phyloP scores from a whole-genome alignment of 2,888 invertebrate genomes.

The Acleris sparsana region DNA sequence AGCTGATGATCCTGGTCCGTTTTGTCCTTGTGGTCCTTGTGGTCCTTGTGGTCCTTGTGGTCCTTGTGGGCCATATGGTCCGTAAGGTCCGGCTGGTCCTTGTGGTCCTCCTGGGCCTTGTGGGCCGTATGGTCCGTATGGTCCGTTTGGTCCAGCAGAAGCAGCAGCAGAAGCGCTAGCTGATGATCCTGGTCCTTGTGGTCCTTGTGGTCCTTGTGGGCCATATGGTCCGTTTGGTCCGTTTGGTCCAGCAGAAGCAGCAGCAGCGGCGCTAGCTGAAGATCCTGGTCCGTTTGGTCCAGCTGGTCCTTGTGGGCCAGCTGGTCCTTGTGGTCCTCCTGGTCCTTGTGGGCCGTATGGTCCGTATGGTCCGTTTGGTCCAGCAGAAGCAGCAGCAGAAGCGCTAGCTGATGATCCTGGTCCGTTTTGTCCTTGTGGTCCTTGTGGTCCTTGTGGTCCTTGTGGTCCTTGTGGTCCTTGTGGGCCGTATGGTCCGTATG shows the following conservation, averaged over 20 bases:
- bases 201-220: not conserved
- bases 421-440: not conserved
- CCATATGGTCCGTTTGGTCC: conserved; percentile 23
- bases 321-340: conserved; percentile 8
- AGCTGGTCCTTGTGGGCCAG: conserved; percentile 24
- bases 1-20: conserved; percentile 20
- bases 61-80: conserved; percentile 22
- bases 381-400: conserved; percentile 34
- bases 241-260: conserved; percentile 15
- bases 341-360: not conserved
- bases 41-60: conserved; percentile 5
- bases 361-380: conserved; percentile 19
- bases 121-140: conserved; percentile 7
- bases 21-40: conserved; percentile 12
- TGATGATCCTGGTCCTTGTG: conserved; percentile 6
- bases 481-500: conserved; percentile 11
- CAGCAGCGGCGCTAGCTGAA: not conserved
- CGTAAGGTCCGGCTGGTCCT: conserved; percentile 25
- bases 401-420: conserved; percentile 33
- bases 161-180: not conserved
- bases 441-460: conserved; percentile 23
- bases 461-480: conserved; percentile 31
- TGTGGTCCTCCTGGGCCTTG: conserved; percentile 4
- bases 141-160: not conserved
- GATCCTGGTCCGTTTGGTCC: conserved; percentile 21